A percentile compares a stretch with the other conserved stretches of the same genome.
phyloP scores from a whole-genome alignment of 2,797 vertebrate genomes.

The Microctenopoma lineatum region DNA sequence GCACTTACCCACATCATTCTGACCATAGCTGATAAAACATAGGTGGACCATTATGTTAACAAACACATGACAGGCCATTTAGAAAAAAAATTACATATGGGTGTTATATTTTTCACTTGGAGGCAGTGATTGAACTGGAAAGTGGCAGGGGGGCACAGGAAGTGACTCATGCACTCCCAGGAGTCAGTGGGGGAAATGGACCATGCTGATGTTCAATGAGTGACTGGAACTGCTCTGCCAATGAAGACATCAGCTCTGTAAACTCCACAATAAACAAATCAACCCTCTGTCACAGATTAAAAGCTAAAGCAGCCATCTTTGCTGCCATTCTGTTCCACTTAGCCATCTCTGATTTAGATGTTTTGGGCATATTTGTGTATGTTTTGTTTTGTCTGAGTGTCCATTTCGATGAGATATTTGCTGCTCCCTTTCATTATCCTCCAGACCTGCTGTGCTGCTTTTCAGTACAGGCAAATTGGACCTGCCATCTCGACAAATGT shows the following conservation, averaged over 20 bases:
- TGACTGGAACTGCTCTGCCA: conserved; percentile 23
- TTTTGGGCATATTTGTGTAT: conserved; percentile 16
- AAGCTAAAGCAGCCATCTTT: conserved; percentile 27
- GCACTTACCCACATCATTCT: background rate
- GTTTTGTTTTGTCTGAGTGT: conserved; percentile 39
- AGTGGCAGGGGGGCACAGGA: background rate
- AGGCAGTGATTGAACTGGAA: conserved; percentile 9
- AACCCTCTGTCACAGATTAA: conserved; percentile 40
- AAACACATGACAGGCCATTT: background rate
- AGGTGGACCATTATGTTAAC: conserved; percentile 7
- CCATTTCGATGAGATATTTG: conserved; percentile 39
- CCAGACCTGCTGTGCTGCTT: conserved; percentile 31
- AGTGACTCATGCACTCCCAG: conserved; percentile 8
- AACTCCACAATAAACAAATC: conserved; percentile 23
- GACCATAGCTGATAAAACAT: background rate
- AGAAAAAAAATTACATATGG: background rate
- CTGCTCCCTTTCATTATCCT: conserved; percentile 46
- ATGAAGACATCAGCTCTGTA: conserved; percentile 17
- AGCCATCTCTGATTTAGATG: conserved; percentile 34
- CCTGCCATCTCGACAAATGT: background rate
- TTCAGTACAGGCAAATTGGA: conserved; percentile 34
- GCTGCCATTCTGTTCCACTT: conserved; percentile 38
- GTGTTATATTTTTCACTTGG: background rate
- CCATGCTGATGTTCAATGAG: conserved; percentile 7
- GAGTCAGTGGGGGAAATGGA: conserved; percentile 13